Base-by-base conservation (phyloP, 2,888 invertebrate genomes). In the Hermodice carunculata region DNA sequence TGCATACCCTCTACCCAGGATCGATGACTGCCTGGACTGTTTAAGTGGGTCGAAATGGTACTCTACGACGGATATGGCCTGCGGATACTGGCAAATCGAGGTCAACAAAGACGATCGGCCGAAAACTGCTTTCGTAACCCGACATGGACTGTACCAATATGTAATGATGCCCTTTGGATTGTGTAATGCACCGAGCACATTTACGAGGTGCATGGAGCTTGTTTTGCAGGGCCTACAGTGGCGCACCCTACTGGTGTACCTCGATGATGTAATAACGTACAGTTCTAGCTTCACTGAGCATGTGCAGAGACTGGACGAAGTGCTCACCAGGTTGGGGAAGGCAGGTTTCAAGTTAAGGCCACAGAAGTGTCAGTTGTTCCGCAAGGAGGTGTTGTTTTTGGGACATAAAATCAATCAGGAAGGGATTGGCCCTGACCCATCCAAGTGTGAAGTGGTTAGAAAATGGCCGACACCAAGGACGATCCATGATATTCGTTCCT, bases 161-260 rank as follows among this genome's bases (percentile, higher is more conserved):
- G 52, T 61, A 14, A 40, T 44, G 2, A 49, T 67, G 58, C 67
- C 66, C 11, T 60, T 67, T 28, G 67, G 67, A 2, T 44, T 67
- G 19, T 31, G 32, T n/a, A 61, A 67, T 68, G 59, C 54, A 3
- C 60, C 67, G 2, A 44, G 32, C n/a, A 67, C 66, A 8, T 67
- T 67, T 61, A 40, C 52, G 40, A 31, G 66, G 14, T 26, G 63
- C 2, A 67, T 62, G 66, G 60, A 67, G 37, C 24, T 11, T 14
- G 53, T 44, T 2, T 48, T 42, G 5, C 17, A 42, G n/a, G 37
- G 53, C 14, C 19, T 43, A 17, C 29, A 37, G 5, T 40, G 46
- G 44, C 48, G 51, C 6, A 57, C 49, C 4, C 51, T 70, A 14
- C 22, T 65, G 19, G n/a, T 64, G 22, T 67, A 71, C 69, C 64